Evolutionary conservation across 2,113 vertebrate species (phyloP).

Genomic region (Furnarius figulus): DNA sequence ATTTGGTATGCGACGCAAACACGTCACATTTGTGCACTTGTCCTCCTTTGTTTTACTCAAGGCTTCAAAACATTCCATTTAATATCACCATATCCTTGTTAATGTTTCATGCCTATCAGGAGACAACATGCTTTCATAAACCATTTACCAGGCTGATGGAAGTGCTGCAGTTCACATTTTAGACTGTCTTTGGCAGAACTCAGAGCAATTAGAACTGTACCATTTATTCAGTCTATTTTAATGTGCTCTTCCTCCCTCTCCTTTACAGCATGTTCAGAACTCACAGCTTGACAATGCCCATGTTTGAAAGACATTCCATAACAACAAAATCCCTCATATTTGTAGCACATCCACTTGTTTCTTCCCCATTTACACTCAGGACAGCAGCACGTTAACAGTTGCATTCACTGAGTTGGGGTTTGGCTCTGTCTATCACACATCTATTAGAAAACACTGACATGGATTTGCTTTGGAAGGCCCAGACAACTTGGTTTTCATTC

Average conservation of each 20-base stretch:
- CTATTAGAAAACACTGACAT: neutral
- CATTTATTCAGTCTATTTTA: slow-evolving; percentile 18
- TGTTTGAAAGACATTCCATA: neutral
- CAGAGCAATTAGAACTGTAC: slow-evolving; percentile 27
- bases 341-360: neutral
- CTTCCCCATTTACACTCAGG: neutral
- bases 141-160: slow-evolving; percentile 35
- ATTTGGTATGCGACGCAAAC: neutral
- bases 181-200: slow-evolving; percentile 31
- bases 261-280: neutral
- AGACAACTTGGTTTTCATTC: neutral
- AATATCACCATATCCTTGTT: slow-evolving; percentile 3
- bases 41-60: slow-evolving; percentile 6
- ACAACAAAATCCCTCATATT: neutral
- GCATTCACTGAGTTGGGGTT: neutral
- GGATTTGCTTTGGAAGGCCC: neutral
- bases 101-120: slow-evolving; percentile 13
- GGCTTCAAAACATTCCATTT: slow-evolving; percentile 26
- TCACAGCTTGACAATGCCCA: neutral
- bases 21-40: slow-evolving; percentile 8
- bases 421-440: neutral
- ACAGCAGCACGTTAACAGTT: neutral
- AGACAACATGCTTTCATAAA: slow-evolving; percentile 18
- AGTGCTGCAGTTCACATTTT: slow-evolving; percentile 29
- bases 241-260: neutral